phyloP scores from a whole-genome alignment of 2,113 vertebrate species.

The Pitta sordida region DNA sequence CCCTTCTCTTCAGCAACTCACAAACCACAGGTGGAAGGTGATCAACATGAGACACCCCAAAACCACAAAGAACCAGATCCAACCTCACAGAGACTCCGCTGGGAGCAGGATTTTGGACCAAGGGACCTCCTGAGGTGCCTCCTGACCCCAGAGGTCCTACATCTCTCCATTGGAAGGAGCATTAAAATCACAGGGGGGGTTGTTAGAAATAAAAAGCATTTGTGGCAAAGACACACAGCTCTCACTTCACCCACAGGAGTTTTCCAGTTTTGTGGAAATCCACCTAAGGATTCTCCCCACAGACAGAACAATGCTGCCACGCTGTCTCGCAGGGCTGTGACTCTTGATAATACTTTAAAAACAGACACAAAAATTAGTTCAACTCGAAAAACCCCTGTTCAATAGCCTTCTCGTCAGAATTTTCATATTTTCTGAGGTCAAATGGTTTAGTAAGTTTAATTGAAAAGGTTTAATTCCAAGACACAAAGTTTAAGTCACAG shows the following conservation, averaged over 20 bases:
- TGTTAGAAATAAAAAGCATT: not conserved
- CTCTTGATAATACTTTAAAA: not conserved
- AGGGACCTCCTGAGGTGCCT: not conserved
- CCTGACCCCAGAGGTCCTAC: not conserved
- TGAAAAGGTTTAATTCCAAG: not conserved
- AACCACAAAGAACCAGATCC: accelerated
- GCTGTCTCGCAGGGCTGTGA: conserved; percentile 7
- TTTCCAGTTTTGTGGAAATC: not conserved
- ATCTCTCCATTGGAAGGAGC: not conserved
- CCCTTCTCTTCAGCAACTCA: not conserved
- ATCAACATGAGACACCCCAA: not conserved
- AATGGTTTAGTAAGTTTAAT: not conserved
- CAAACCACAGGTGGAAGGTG: not conserved
- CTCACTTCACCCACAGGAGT: not conserved
- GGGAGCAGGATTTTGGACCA: not conserved
- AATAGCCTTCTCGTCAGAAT: not conserved
- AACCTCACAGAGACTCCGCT: accelerated
- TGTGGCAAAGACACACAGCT: not conserved
- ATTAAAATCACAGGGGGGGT: not conserved
- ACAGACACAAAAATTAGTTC: not conserved
- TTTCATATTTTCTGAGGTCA: not conserved
- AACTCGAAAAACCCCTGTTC: not conserved
- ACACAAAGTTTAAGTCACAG: not conserved
- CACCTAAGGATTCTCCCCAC: not conserved
- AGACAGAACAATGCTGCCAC: not conserved